Base-by-base conservation (phyloP, 2,888 invertebrate genomes). In the Orthosia gracilis region DNA sequence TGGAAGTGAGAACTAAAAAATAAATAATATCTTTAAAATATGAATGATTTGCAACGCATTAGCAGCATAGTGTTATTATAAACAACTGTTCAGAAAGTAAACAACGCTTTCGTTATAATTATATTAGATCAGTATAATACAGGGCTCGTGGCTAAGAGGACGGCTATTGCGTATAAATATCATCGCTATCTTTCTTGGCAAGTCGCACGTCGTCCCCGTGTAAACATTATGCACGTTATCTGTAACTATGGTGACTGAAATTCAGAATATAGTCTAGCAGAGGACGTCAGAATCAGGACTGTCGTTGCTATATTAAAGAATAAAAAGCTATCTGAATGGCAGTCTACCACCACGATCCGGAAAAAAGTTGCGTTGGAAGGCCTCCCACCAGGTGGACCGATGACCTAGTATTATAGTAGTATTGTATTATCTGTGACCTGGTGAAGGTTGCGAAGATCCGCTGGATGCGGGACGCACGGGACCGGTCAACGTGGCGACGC, bases 11-110 rank as follows among this genome's bases (percentile, higher is more conserved):
- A 73, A 63, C 74, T 62, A 40, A 45, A 63, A 47, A 77, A 77
- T 69, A 75, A 80, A 83, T 81, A 83, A 71, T 68, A 49, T 57
- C 63, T 59, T 66, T 69, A 69, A 79, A 80, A 67, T 74, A 66
- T 65, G 18, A 62, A 50, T 54, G 54, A 66, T 83, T 83, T 83
- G 62, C 69, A 64, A 64, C 15, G 45, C 61, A 70, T 81, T 81
- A 83, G 67, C 81, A 70, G 64, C 49, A 52, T 54, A 45, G 79
- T 81, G 80, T 55, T 69, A 78, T 52, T 52, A 73, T 67, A 55
- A 81, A 83, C 66, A 83, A 59, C 66, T 57, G 47, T 83, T 66
- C 26, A 18, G 18, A 65, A 75, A 65, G 69, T 84, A 70, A 80
- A 84, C 58, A 80, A 68, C 57, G 49, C 71, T 80, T 75, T 71